Conservation (phyloP, 2,797 vertebrate species). For the Lophotriccus pileatus region DNA sequence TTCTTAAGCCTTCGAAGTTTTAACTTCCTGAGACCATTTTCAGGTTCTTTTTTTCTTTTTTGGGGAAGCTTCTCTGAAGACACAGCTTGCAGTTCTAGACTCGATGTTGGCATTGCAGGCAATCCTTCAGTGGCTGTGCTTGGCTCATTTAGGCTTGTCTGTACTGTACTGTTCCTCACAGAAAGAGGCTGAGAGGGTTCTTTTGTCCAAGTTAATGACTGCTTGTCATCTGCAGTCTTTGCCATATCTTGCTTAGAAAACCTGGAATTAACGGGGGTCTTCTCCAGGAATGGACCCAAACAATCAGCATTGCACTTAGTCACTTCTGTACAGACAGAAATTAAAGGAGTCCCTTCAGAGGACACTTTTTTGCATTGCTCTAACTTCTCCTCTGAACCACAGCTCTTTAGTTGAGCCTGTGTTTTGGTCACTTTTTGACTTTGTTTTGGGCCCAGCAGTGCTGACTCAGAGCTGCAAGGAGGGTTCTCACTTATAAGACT, state of each 20-base stretch:
- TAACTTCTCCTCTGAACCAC: slow-evolving; percentile 60
- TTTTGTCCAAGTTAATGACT: slow-evolving; percentile 80
- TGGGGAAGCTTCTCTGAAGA: slow-evolving; percentile 50
- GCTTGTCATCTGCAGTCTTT: slow-evolving; percentile 77
- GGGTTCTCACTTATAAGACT: slow-evolving; percentile 33
- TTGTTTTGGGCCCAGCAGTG: slow-evolving; percentile 60
- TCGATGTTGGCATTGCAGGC: slow-evolving; percentile 73
- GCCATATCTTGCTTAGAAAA: slow-evolving; percentile 64
- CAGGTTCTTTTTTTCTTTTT: slow-evolving; percentile 67
- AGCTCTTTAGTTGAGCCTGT: slow-evolving; percentile 61
- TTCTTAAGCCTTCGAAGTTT: slow-evolving; percentile 81
- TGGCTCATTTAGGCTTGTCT: slow-evolving; percentile 77
- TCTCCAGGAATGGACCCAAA: slow-evolving; percentile 63
- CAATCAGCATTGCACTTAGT: slow-evolving; percentile 43
- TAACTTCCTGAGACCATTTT: slow-evolving; percentile 77
- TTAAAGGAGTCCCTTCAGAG: slow-evolving; percentile 70
- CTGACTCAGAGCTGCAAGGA: slow-evolving; percentile 74
- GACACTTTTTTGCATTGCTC: slow-evolving; percentile 71
- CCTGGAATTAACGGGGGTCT: slow-evolving; percentile 54
- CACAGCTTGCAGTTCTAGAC: slow-evolving; percentile 74
- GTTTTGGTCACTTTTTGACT: slow-evolving; percentile 58
- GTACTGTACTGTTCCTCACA: slow-evolving; percentile 69
- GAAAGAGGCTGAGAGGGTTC: slow-evolving; percentile 73
- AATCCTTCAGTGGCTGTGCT: slow-evolving; percentile 76
- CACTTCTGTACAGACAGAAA: slow-evolving; percentile 1